Percentiles rank a stretch among this genome's conserved stretches.
phyloP scores from a whole-genome alignment of 2,113 vertebrate genomes.

The Tinamus guttatus region DNA sequence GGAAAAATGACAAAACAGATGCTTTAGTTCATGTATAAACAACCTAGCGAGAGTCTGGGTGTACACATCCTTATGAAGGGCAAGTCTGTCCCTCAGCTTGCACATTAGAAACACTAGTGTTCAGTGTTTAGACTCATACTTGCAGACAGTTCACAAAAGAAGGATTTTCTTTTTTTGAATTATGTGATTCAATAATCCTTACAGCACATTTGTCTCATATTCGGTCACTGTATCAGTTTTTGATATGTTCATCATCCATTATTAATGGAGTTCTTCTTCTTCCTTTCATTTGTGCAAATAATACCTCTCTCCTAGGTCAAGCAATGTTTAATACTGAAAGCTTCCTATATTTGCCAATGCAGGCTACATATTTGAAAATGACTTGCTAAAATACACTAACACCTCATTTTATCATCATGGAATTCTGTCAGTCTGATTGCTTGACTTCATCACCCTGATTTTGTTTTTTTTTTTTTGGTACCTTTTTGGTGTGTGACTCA shows the following conservation, averaged over 20 bases:
- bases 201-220: neutral
- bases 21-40: neutral
- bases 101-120: neutral
- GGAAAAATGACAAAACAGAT: neutral
- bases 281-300: neutral
- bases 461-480: neutral
- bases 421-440: neutral
- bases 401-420: neutral
- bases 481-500: neutral
- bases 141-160: neutral
- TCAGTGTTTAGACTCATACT: neutral
- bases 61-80: neutral
- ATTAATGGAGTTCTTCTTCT: neutral
- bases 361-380: neutral
- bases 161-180: neutral
- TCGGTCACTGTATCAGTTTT: neutral
- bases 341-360: neutral
- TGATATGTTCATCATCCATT: neutral
- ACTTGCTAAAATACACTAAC: neutral
- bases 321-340: neutral
- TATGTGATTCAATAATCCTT: neutral
- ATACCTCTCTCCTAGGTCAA: neutral
- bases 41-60: neutral
- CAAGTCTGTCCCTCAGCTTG: neutral
- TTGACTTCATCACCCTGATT: neutral